Base-by-base conservation (phyloP, 2,113 vertebrate species). In the Chrysemys picta region DNA sequence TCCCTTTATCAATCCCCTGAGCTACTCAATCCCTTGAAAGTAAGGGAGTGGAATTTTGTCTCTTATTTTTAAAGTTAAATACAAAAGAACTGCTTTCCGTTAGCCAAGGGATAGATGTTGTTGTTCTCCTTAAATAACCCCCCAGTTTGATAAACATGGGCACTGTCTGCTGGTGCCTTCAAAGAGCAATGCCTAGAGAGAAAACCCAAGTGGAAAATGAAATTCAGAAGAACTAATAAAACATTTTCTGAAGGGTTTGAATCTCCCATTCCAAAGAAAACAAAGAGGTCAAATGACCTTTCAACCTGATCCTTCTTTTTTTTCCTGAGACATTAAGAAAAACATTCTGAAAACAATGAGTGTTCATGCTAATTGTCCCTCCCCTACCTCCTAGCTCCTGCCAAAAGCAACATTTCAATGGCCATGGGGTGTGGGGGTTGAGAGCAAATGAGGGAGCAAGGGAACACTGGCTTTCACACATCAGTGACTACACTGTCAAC, bases 301-400 rank as follows among this genome's bases (percentile, higher is more conserved):
- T 96, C 96, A 97, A 95, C 97, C 96, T 97, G 95, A 96, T 94
- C 97, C 89, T n/a, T 88, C 54, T 52, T 57, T 57, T 57, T 57
- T 57, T 91, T 92, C 56, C 96, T 94, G 82, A 97, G 93, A 97
- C 95, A 97, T 95, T 97, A 97, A 98, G 97, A 97, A 97, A 97
- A 97, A 97, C 97, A 98, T 97, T 96, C 96, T 97, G 96, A 96
- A 98, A 97, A 98, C 97, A 98, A 98, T 97, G 96, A 95, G 75
- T 80, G 92, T 91, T 97, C 83, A 93, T 97, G 95, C 97, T 97
- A 98, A 97, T 97, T 95, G 97, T 97, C 97, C 96, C 97, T 97
- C 97, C 96, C 95, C 95, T 91, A 93, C 95, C 96, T 96, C 93
- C 94, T 92, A 92, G 76, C 94, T 97, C 92, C 96, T 97, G 97